Percentiles rank a stretch among this genome's conserved stretches.
phyloP scores from a whole-genome alignment of 2,888 invertebrate species.

The Synanthedon tipuliformis region DNA sequence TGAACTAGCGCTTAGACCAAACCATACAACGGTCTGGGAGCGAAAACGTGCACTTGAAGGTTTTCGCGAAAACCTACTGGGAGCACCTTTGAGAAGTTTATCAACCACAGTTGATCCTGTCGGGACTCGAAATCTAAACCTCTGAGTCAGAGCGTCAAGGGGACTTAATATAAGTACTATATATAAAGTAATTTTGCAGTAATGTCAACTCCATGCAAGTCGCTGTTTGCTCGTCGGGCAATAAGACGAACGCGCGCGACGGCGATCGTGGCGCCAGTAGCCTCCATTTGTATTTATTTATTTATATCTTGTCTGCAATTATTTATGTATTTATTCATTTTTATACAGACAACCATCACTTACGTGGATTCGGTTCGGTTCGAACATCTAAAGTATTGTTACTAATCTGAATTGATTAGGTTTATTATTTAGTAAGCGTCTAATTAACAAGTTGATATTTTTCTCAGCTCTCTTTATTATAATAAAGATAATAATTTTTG shows the following conservation, averaged over 20 bases:
- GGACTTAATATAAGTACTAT: no score
- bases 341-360: conserved; percentile 22
- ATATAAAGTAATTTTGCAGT: background rate
- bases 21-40: no score
- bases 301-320: conserved; percentile 58
- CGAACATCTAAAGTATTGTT: background rate
- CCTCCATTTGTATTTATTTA: conserved; percentile 64
- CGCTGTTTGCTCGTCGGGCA: conserved; percentile 38
- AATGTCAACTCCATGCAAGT: conserved; percentile 18
- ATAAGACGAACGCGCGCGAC: conserved; percentile 55
- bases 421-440: background rate
- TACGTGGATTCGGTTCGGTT: conserved; percentile 6
- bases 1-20: no score
- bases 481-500: no score
- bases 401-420: background rate
- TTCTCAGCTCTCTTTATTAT: no score
- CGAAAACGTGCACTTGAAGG: no score
- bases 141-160: no score
- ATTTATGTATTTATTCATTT: conserved; percentile 63
- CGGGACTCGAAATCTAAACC: no score
- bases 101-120: no score
- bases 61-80: no score
- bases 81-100: no score
- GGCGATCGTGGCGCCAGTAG: conserved; percentile 65
- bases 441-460: background rate